A percentile compares a stretch with the other conserved stretches of the same genome.
Evolutionary conservation across 2,797 vertebrate genomes (phyloP).

Genomic region (Mus caroli): DNA sequence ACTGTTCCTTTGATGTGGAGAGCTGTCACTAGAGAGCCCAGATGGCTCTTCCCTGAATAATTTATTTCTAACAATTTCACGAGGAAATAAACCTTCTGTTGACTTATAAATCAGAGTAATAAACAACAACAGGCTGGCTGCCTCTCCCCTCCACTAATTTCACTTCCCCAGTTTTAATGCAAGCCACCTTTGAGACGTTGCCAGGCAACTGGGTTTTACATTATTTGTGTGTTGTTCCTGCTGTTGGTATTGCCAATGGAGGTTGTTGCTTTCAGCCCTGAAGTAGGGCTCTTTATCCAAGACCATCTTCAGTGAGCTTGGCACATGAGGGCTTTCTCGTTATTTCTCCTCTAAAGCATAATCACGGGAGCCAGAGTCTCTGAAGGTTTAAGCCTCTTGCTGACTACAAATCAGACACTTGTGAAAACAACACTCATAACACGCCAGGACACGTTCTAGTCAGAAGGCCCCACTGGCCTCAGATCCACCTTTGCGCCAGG

Average conservation of each 20-base stretch:
- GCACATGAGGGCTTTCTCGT: neutral
- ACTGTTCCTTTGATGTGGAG: neutral
- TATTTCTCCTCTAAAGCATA: conserved; percentile 42
- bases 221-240: neutral
- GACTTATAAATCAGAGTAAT: conserved; percentile 58
- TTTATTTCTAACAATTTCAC: conserved; percentile 70
- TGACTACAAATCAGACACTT: conserved; percentile 19
- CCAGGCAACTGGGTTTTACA: neutral
- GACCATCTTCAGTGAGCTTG: neutral
- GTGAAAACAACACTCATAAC: conserved; percentile 12
- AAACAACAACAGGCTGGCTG: conserved; percentile 22
- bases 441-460: neutral
- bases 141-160: neutral
- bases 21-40: neutral
- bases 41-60: conserved; percentile 72
- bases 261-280: neutral
- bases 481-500: neutral
- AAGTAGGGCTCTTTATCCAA: neutral
- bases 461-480: neutral
- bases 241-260: neutral
- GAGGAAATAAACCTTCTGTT: conserved; percentile 58
- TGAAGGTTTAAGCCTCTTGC: neutral
- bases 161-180: neutral
- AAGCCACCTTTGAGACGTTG: conserved; percentile 1
- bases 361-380: conserved; percentile 19